Percentiles rank a stretch among this genome's conserved stretches.
These are phyloP conservation scores for Taenioides sp. DNA, from an alignment of 2,797 vertebrate species.

Conservation along the genomic window DNA sequence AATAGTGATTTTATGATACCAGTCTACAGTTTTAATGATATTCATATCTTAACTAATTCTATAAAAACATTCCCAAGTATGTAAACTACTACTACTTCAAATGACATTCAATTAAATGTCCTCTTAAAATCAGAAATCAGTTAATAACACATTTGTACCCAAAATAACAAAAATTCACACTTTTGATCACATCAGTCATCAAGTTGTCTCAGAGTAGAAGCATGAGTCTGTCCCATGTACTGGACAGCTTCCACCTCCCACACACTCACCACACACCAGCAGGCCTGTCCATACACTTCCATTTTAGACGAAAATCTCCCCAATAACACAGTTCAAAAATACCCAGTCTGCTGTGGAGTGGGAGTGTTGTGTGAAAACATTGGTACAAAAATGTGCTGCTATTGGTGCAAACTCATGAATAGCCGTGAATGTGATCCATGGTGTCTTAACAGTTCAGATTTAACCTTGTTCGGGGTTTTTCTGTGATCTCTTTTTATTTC, in stretches of 20 bases:
- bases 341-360: conserved; percentile 28
- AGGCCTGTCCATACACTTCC: conserved; percentile 48
- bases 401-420: conserved; percentile 23
- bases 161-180: background rate
- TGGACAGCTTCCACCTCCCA: conserved; percentile 23
- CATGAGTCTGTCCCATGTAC: background rate
- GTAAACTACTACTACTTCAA: too few species aligned
- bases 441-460: background rate
- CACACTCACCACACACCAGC: conserved; percentile 32
- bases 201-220: background rate
- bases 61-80: too few species aligned
- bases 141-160: background rate
- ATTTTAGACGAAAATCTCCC: conserved; percentile 48
- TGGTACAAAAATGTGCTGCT: conserved; percentile 9
- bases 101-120: too few species aligned
- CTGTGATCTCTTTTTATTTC: background rate
- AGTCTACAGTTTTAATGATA: too few species aligned
- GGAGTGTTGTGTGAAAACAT: conserved; percentile 44
- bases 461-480: background rate
- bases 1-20: too few species aligned
- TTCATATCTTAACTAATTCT: too few species aligned
- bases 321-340: conserved; percentile 52
- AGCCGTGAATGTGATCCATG: conserved; percentile 30
- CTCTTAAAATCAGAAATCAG: too few species aligned
- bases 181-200: background rate